Evolutionary conservation across 2,113 vertebrate species (phyloP).

Genomic region (Notarius lentiginosus): DNA sequence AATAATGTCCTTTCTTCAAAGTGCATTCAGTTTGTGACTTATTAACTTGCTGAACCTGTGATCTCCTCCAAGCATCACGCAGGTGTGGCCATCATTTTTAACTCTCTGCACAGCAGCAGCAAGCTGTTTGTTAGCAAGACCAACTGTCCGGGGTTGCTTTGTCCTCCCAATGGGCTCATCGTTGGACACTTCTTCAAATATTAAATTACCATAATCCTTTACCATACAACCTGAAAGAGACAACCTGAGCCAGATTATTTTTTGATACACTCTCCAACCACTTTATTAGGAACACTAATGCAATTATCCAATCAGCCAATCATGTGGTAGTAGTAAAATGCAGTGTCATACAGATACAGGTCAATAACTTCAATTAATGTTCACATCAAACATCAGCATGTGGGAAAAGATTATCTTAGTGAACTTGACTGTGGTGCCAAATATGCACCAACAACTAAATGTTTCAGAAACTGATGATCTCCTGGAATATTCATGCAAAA

Average conservation of each 20-base stretch:
- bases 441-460: background rate
- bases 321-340: background rate
- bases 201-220: constrained; percentile 76
- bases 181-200: constrained; percentile 56
- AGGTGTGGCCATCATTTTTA: constrained; percentile 67
- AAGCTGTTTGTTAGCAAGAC: constrained; percentile 67
- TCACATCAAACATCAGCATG: background rate
- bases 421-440: background rate
- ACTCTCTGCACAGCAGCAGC: constrained; percentile 59
- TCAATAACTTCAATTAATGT: background rate
- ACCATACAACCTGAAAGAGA: constrained; percentile 66
- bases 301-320: background rate
- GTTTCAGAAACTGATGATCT: background rate
- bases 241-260: background rate
- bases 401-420: background rate
- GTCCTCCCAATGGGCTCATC: constrained; percentile 58
- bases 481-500: background rate
- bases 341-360: background rate
- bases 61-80: constrained; percentile 75
- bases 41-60: constrained; percentile 68
- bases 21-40: background rate
- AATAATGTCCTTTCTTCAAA: background rate
- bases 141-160: constrained; percentile 62
- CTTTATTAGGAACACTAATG: background rate
- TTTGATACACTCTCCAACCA: background rate